Evolutionary conservation across 2,113 vertebrate genomes (phyloP).

Genomic region (Clarias batrachus): DNA sequence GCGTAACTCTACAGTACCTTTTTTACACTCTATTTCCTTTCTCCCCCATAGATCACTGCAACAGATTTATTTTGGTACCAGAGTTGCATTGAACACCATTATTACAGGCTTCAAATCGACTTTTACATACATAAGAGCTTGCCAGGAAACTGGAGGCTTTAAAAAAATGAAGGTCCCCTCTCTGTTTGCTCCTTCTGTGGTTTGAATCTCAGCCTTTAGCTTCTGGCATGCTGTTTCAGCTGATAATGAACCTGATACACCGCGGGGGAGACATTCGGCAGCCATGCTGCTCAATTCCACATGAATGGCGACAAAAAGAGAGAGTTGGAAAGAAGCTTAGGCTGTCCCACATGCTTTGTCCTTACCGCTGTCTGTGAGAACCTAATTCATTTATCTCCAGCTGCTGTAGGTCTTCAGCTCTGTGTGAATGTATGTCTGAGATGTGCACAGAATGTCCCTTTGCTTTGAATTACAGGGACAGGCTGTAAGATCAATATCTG

Average conservation of each 20-base stretch:
- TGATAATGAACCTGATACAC: constrained; percentile 10
- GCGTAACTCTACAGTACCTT: too few relatives aligned
- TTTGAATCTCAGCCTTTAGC: neutral
- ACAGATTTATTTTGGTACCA: neutral
- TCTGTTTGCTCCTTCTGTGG: constrained; percentile 2
- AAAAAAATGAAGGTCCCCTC: neutral
- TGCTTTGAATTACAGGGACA: neutral
- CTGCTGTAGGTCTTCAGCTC: neutral
- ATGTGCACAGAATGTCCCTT: neutral
- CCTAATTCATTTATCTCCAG: constrained; percentile 27
- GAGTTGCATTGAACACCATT: neutral
- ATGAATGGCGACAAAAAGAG: constrained; percentile 17
- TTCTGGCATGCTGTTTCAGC: neutral
- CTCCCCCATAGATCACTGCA: too few relatives aligned
- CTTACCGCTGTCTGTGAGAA: constrained; percentile 1
- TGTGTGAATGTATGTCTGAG: constrained; percentile 3
- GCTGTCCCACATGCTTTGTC: constrained; percentile 8
- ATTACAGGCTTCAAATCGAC: neutral
- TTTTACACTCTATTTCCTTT: too few relatives aligned
- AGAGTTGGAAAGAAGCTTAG: neutral
- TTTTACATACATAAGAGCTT: neutral
- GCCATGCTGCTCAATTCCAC: neutral
- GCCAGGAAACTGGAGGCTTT: neutral
- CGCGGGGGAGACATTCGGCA: neutral
- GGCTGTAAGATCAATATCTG: constrained; percentile 29